Evolutionary conservation across 2,113 vertebrate species (phyloP).

Genomic region (Gobio gobio): DNA sequence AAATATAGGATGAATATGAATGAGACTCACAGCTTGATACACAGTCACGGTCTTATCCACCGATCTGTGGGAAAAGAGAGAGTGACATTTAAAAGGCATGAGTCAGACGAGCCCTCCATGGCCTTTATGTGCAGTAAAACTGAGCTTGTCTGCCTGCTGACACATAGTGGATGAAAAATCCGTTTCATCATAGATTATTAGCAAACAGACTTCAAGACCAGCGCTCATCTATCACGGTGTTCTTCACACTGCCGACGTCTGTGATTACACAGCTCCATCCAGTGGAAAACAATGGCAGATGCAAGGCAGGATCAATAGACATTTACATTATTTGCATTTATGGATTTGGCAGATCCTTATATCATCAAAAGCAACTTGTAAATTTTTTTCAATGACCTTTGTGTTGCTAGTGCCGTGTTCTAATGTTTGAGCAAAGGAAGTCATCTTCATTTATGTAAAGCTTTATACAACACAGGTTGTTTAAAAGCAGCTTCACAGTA

Average conservation of each 20-base stretch:
- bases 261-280: slow-evolving; percentile 40
- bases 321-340: not conserved
- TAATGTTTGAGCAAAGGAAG: too few species aligned
- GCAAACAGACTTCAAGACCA: slow-evolving; percentile 7
- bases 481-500: too few species aligned
- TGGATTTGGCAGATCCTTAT: not conserved
- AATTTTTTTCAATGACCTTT: too few species aligned
- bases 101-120: not conserved
- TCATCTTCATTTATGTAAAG: too few species aligned
- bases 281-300: slow-evolving; percentile 7
- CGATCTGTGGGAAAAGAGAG: slow-evolving; percentile 78
- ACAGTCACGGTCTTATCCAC: slow-evolving; percentile 93
- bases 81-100: slow-evolving; percentile 17
- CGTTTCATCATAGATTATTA: not conserved
- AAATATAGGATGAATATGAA: slow-evolving; percentile 15
- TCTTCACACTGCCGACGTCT: not conserved
- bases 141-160: slow-evolving; percentile 1
- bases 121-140: slow-evolving; percentile 1
- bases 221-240: not conserved
- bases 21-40: slow-evolving; percentile 86
- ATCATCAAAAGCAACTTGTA: too few species aligned
- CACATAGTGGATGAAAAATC: slow-evolving; percentile 10
- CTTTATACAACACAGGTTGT: too few species aligned
- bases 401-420: too few species aligned
- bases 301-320: not conserved